These are phyloP conservation scores for Bagarius yarrelli DNA, from an alignment of 2,113 vertebrate genomes.

Conservation along the genomic window DNA sequence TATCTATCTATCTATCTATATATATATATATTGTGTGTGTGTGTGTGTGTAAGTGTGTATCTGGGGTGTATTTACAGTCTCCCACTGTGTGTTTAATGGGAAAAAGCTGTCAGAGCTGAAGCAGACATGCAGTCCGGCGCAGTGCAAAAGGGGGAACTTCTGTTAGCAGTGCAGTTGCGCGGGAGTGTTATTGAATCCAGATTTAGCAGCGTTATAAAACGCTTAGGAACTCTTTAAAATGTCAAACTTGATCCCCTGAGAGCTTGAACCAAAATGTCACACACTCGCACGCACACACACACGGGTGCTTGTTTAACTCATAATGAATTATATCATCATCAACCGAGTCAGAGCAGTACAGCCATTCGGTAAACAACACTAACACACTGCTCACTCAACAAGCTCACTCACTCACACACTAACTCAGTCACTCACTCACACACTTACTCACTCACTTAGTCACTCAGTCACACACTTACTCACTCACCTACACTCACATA, in stretches of 20 bases:
- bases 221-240: conserved; percentile 99
- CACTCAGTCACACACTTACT: too few species aligned
- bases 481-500: too few species aligned
- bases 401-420: too few species aligned
- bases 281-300: conserved; percentile 83
- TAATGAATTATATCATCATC: conserved; percentile 96
- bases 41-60: conserved; percentile 42
- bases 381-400: conserved; percentile 61
- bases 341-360: conserved; percentile 84
- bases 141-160: conserved; percentile 81
- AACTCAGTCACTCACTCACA: too few species aligned
- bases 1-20: too few species aligned
- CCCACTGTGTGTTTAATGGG: conserved; percentile 98
- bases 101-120: conserved; percentile 90
- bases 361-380: conserved; percentile 84
- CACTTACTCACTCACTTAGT: too few species aligned
- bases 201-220: conserved; percentile 97
- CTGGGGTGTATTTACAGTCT: conserved; percentile 84
- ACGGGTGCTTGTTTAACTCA: conserved; percentile 93
- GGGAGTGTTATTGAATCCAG: conserved; percentile 94
- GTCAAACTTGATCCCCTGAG: conserved; percentile 88
- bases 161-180: conserved; percentile 81
- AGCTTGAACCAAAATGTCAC: conserved; percentile 96
- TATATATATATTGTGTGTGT: conserved; percentile 6
- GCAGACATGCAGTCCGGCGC: conserved; percentile 72